These are phyloP conservation scores for Lithobates pipiens DNA, from an alignment of 2,797 vertebrate species.

Conservation along the genomic window DNA sequence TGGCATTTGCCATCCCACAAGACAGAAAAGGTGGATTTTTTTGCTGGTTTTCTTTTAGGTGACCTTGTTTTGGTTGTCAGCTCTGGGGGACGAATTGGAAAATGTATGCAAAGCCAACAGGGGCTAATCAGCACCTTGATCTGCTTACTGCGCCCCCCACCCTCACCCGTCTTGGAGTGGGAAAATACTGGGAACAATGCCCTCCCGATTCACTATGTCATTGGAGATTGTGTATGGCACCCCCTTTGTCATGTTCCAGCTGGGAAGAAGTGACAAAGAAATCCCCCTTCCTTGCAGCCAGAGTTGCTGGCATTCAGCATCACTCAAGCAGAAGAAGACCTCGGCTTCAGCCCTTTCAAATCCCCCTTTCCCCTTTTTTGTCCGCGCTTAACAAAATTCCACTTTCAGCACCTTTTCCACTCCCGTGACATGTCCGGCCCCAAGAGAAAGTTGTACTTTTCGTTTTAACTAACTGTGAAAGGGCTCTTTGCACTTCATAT, in stretches of 20 bases:
- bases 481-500: conserved; percentile 63
- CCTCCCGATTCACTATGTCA: conserved; percentile 76
- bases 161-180: conserved; percentile 77
- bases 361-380: conserved; percentile 41
- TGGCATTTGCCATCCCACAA: too few relatives aligned
- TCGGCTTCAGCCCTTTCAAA: conserved; percentile 69
- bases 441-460: conserved; percentile 60
- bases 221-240: conserved; percentile 75
- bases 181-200: conserved; percentile 89
- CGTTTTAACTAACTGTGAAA: conserved; percentile 64
- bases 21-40: too few relatives aligned
- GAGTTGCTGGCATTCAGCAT: conserved; percentile 72
- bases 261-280: conserved; percentile 82
- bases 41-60: background rate
- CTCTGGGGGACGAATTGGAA: background rate
- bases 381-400: conserved; percentile 58
- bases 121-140: conserved; percentile 45
- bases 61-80: conserved; percentile 13
- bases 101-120: conserved; percentile 34
- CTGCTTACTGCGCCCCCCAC: conserved; percentile 31
- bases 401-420: conserved; percentile 54
- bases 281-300: conserved; percentile 53
- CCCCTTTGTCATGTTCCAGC: conserved; percentile 85
- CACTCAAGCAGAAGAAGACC: conserved; percentile 83
- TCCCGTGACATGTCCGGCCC: conserved; percentile 44